Evolutionary conservation across 2,797 vertebrate genomes (phyloP), one percentile per base, ranked within the genome.

Genomic region (Cuniculus paca): DNA sequence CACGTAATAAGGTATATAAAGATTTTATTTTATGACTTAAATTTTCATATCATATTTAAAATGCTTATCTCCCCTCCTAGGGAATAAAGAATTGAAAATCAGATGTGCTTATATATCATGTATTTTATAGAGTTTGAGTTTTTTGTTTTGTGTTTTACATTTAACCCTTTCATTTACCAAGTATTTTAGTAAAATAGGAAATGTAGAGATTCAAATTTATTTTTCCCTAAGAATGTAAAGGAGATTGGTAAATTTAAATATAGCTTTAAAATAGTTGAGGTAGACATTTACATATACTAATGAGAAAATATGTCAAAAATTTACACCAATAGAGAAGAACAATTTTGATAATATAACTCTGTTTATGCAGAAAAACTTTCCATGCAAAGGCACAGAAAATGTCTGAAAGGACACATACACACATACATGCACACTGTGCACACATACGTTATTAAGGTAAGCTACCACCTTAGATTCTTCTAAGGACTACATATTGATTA

Each of bases 21-120:
- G 28, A 88, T 83, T 95, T 74, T 58, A 36, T 9, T 94, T 94
- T 93, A 63, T 83, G 63, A 90, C 75, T 95, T 90, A 78, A 85
- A 34, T 88, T 94, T 94, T 88, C 74, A 56, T 89, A 54, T 88
- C 65, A 52, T 89, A 50, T 56, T 91, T 94, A 34, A 92, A 95
- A 86, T 19, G 28, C 9, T n/a, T 60, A 5, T 86, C 24, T 84
- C 31, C 12, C 52, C 19, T 88, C 20, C 72, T 45, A 5, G 24
- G 24, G 72, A 28, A 28, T 74, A 45, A 74, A 82, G 34, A 78
- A 42, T 48, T n/a, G 6, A 31, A 93, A 92, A 61, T 50, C 19
- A 16, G 60, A 4, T 89, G 42, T 68, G 45, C 22, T 93, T 92
- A 61, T 39, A 68, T 90, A 90, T 20, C 45, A 61, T 61, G 31